phyloP scores from a whole-genome alignment of 1,140 invertebrate genomes.

The Trachelipus rathkii region DNA sequence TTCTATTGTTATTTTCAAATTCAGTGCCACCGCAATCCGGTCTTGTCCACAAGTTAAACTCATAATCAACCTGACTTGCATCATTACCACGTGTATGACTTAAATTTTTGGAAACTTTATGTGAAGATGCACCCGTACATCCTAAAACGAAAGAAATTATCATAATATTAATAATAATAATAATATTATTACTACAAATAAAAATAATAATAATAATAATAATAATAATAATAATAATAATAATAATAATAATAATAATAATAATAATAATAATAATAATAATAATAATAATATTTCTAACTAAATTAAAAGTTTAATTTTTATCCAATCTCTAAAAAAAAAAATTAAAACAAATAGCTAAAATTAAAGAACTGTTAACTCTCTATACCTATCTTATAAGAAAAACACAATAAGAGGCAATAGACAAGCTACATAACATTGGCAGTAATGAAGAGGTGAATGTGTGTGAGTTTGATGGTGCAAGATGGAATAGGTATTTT shows the following conservation, averaged over 20 bases:
- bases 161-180: neutral
- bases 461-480: too few relatives aligned
- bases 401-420: too few relatives aligned
- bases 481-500: too few relatives aligned
- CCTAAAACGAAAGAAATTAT: neutral
- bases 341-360: too few relatives aligned
- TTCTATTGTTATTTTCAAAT: slow-evolving; percentile 84
- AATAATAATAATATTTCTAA: neutral
- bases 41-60: slow-evolving; percentile 86
- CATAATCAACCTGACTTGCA: slow-evolving; percentile 49
- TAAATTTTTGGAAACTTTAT: neutral
- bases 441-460: too few relatives aligned
- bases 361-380: too few relatives aligned
- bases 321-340: too few relatives aligned
- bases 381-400: too few relatives aligned
- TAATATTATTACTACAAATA: neutral
- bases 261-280: neutral
- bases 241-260: neutral
- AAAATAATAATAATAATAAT: neutral
- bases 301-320: too few relatives aligned
- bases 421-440: too few relatives aligned
- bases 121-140: neutral
- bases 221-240: neutral
- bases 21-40: slow-evolving; percentile 82
- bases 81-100: neutral